Evolutionary conservation across 1,140 invertebrate genomes (phyloP).

Genomic region (Drosophila orena): DNA sequence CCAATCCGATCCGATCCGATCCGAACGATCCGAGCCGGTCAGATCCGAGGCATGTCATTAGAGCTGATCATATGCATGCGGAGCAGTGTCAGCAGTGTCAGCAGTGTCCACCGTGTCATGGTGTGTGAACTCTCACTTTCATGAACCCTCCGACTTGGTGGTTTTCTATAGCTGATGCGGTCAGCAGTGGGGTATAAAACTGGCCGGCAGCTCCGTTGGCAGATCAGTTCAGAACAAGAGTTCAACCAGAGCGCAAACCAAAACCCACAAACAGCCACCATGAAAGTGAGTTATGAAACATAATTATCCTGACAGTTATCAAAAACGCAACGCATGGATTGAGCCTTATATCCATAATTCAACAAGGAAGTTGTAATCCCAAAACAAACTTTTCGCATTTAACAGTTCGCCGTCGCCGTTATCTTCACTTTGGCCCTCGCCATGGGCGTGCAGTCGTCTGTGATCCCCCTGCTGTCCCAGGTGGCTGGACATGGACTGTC

Average conservation of each 20-base stretch:
- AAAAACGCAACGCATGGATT: too few species aligned
- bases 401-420: constrained; percentile 70
- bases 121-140: constrained; percentile 72
- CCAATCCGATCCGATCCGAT: constrained; percentile 11
- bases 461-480: constrained; percentile 72
- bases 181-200: constrained; percentile 64
- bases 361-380: too few species aligned
- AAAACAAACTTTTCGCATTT: background rate
- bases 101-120: constrained; percentile 24
- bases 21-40: constrained; percentile 13
- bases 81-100: constrained; percentile 23
- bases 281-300: constrained; percentile 66
- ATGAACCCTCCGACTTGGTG: constrained; percentile 60
- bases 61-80: constrained; percentile 68
- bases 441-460: constrained; percentile 80
- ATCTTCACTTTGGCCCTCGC: constrained; percentile 81
- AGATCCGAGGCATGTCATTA: constrained; percentile 62
- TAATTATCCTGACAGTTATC: background rate
- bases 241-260: constrained; percentile 66
- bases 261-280: constrained; percentile 59
- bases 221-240: constrained; percentile 82
- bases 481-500: constrained; percentile 73
- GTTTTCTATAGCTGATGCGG: constrained; percentile 18
- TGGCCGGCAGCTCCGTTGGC: constrained; percentile 42
- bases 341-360: too few species aligned